Evolutionary conservation across 2,113 vertebrate species (phyloP), one percentile per base, ranked within the genome.

Genomic region (Hyaena hyaena): DNA sequence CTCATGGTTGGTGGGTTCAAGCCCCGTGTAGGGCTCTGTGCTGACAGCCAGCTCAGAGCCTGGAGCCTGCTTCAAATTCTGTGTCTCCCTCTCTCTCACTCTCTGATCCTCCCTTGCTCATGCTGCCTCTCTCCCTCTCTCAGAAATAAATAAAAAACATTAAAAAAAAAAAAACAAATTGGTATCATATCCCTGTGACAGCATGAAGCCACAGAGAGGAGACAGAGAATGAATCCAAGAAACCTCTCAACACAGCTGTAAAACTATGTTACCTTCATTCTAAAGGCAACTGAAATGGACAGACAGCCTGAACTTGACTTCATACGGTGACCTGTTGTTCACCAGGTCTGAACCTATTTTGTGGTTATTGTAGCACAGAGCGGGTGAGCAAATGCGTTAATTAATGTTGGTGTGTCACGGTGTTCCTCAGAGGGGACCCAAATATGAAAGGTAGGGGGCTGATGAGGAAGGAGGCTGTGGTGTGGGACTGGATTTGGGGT

Each of bases 251-350:
- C 77, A 48, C 11, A 6, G 19, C 9, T 10, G 5, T 11, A 82
- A 45, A 43, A 24, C 23, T 2, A 3, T 1, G 24, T 4, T 24
- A 7, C 15, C 45, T 10, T 76, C 17, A 4, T 1, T 9, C 80
- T 87, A 79, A 65, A 92, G 58, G 53, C 81, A 24, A 5, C 0
- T 12, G 66, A 35, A 19, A n/a, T 21, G 43, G 69, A 48, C 53
- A 63, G 68, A 55, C 63, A 76, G 28, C 14, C 11, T 14, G 7
- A 39, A 33, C 61, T 92, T n/a, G 28, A 8, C n/a, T 6, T 19
- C 24, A 12, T 2, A 15, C n/a, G 74, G n/a, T 12, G 55, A 16
- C 8, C 39, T 7, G 31, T 15, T n/a, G 74, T 5, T 88, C 63
- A 3, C 53, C 43, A 58, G 35, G 58, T 61, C n/a, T 35, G 55